phyloP scores from a whole-genome alignment of 2,888 invertebrate species.

The Platycheirus albimanus region DNA sequence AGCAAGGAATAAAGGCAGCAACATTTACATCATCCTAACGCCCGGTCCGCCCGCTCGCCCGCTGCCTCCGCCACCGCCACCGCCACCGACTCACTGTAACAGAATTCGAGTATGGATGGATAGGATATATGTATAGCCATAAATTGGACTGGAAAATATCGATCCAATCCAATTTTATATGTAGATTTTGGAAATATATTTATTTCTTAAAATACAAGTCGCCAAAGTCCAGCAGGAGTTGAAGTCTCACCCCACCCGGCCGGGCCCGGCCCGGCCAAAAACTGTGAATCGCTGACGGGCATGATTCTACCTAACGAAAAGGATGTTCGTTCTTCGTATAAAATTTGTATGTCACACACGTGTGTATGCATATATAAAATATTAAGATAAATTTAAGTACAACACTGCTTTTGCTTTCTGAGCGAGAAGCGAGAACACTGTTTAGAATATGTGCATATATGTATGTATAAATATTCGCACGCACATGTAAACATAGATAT shows the following conservation, averaged over 20 bases:
- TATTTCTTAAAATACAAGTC: slow-evolving; percentile 74
- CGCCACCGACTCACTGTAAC: too few relatives aligned
- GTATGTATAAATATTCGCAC: slow-evolving; percentile 74
- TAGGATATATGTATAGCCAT: slow-evolving; percentile 38
- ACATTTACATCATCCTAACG: too few relatives aligned
- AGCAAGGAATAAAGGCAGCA: too few relatives aligned
- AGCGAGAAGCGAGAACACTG: slow-evolving; percentile 74
- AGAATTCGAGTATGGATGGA: neutral
- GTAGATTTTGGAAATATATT: slow-evolving; percentile 77
- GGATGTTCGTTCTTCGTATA: slow-evolving; percentile 73
- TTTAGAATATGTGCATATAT: slow-evolving; percentile 74
- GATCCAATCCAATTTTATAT: slow-evolving; percentile 78
- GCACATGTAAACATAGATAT: slow-evolving; percentile 48
- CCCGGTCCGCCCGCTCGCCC: too few relatives aligned
- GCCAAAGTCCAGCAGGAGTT: slow-evolving; percentile 73
- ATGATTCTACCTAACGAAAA: slow-evolving; percentile 71
- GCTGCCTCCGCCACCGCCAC: too few relatives aligned
- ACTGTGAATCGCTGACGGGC: slow-evolving; percentile 72
- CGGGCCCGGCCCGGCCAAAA: slow-evolving; percentile 61
- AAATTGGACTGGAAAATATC: slow-evolving; percentile 76
- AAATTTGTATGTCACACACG: slow-evolving; percentile 74
- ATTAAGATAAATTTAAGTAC: slow-evolving; percentile 74
- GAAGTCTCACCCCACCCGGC: too few relatives aligned
- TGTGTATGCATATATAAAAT: slow-evolving; percentile 75
- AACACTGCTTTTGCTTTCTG: slow-evolving; percentile 72